Percentiles rank a stretch among this genome's conserved stretches.
These are phyloP conservation scores for Mamestra brassicae DNA, from an alignment of 2,888 invertebrate species.

Conservation along the genomic window DNA sequence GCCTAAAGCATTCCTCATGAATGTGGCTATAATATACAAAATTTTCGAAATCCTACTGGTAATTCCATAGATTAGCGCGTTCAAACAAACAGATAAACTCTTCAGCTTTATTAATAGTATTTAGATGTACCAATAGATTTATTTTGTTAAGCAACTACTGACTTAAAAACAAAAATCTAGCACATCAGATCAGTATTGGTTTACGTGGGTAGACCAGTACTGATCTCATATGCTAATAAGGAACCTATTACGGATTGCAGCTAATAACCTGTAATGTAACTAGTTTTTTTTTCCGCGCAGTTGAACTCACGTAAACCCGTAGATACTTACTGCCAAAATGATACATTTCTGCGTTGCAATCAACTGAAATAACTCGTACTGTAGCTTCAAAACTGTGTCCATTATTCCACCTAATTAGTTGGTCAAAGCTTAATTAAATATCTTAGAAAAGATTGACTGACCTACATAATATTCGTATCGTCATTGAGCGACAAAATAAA, in stretches of 20 bases:
- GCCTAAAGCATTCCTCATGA: no score
- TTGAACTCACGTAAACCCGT: constrained; percentile 44
- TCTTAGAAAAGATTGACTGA: background rate
- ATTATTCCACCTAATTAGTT: background rate
- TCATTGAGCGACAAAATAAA: background rate
- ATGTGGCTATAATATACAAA: no score
- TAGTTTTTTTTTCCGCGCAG: constrained; percentile 56
- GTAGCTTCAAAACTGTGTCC: background rate
- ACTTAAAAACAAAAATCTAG: no score
- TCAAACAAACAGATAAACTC: no score
- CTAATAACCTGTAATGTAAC: constrained; percentile 35
- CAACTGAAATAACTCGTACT: constrained; percentile 15
- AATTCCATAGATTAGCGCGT: no score
- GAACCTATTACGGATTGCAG: constrained; percentile 11
- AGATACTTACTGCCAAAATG: constrained; percentile 26
- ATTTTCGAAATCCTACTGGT: no score
- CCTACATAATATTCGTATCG: background rate
- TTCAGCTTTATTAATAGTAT: no score
- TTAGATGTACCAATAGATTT: no score
- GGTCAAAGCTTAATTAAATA: background rate
- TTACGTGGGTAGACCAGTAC: constrained; percentile 1
- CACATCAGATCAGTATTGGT: no score
- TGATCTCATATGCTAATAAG: constrained; percentile 19
- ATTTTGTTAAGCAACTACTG: no score
- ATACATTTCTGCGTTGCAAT: constrained; percentile 21